Evolutionary conservation across 2,113 vertebrate species (phyloP), one percentile per base, ranked within the genome.

Genomic region (Thunnus maccoyii): DNA sequence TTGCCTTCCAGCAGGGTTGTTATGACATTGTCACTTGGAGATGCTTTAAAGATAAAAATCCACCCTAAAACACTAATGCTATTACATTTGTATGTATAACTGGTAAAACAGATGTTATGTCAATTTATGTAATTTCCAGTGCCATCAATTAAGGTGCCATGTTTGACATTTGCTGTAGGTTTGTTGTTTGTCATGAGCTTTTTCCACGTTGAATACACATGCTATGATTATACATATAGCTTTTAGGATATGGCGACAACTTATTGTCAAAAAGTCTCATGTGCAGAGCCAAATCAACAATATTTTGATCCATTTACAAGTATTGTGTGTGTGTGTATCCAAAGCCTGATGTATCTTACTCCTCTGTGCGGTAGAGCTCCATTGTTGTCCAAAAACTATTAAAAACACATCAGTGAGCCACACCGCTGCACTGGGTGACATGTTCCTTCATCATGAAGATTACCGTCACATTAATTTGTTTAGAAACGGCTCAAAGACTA

Each of bases 1-100:
- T 83, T 48, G 57, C 80, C 83, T 60, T 73, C 57, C 48, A 47
- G 67, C 47, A 3, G 68, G 10, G 30, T 73, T 68, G 63, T 65
- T 61, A 17, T 64, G 22, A 41, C 47, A 8, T 48, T 41, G 25
- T 48, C 44, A 15, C 56, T 47, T 17, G 0, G 54, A 66, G 27
- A 76, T 69, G 76, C 61, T 78, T 58, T 57, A 9, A 47, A 50
- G 75, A 66, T 75, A 9, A 78, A 22, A 61, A 54, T 55, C 58
- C 79, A 67, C 72, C 15, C 18, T 20, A 41, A 41, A 77, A 70
- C 52, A 70, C 64, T 78, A 60, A 56, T 18, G 5, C 18, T 25
- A 22, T 22, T 57, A 18, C 46, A 11, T 84, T 70, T 80, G 25
- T 25, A 30, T 63, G 51, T 69, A 2, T 44, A 32, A 67, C 17